Base-by-base conservation (phyloP, 2,113 vertebrate species). In the Aegithalos caudatus region DNA sequence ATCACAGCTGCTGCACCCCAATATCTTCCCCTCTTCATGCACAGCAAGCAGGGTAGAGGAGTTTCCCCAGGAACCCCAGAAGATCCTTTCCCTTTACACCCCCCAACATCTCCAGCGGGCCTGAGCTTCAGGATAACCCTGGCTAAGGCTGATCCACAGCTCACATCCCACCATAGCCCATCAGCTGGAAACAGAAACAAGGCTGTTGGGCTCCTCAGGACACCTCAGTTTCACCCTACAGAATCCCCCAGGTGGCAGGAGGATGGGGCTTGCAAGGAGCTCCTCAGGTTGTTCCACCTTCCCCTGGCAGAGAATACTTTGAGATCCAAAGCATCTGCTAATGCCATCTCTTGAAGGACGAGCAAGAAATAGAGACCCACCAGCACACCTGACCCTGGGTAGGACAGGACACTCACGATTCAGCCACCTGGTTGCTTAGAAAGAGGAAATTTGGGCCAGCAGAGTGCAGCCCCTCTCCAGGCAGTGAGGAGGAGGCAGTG, bases 31-130 rank as follows among this genome's bases (percentile, higher is more conserved):
- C 17, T 24, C 9, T 24, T 38, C 40, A 11, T 2, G 25, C 62
- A 29, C 4, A 22, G 21, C 11, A 22, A 16, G 10, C 3, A 12
- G 37, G 33, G 9, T 69, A n/a, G 14, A 47, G 45, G 42, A n/a
- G 25, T 3, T 71, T 20, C 58, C 28, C 37, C 51, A 56, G 40
- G 58, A 47, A 6, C 3, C 27, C 24, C 48, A 56, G 71, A 4
- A 82, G 29, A 71, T 20, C 37, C 45, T 37, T 64, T 33, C 29
- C 35, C 51, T 73, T 24, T 27, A 28, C 24, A 61, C 1, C 10
- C 10, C 9, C 1, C 10, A 24, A 14, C 0, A 0, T 4, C 35
- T 50, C 56, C 20, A 22, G 58, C 33, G 25, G 45, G 48, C 62
- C 69, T 37, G 2, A 48, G 40, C 25, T 37, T 9, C 27, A 35